A percentile compares a stretch with the other conserved stretches of the same genome.
Conservation (phyloP, 2,113 vertebrate species). For the Channa maculata region DNA sequence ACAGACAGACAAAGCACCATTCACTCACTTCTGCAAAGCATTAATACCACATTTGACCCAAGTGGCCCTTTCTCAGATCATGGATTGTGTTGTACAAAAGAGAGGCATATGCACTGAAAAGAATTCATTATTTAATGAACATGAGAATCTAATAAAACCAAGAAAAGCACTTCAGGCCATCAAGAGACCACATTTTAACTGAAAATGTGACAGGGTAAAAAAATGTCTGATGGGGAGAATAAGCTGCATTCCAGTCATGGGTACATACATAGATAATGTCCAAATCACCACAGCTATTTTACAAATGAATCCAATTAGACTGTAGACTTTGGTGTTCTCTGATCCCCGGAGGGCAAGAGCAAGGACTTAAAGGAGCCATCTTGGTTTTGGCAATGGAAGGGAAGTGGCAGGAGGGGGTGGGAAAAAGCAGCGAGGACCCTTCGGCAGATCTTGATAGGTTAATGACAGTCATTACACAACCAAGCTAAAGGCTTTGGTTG, state of each 20-base stretch:
- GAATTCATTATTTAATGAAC: constrained; percentile 63
- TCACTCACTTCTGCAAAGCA: constrained; percentile 49
- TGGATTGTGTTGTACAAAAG: constrained; percentile 33
- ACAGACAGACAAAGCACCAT: constrained; percentile 46
- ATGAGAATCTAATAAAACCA: constrained; percentile 62
- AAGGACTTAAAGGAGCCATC: constrained; percentile 63
- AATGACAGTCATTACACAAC: constrained; percentile 78
- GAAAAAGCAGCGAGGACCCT: constrained; percentile 58
- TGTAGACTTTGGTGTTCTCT: constrained; percentile 67
- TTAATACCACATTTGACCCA: constrained; percentile 61
- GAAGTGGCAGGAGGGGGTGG: constrained; percentile 62
- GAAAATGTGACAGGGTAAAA: constrained; percentile 52
- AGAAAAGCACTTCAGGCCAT: constrained; percentile 51
- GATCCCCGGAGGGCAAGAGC: constrained; percentile 55
- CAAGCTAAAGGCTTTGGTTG: constrained; percentile 63
- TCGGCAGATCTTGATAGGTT: constrained; percentile 79
- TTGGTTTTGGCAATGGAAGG: constrained; percentile 68
- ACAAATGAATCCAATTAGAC: constrained; percentile 80
- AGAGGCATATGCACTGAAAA: constrained; percentile 33
- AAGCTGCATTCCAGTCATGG: constrained; percentile 80
- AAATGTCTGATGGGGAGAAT: constrained; percentile 44
- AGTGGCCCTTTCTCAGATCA: constrained; percentile 44
- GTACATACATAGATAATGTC: constrained; percentile 81
- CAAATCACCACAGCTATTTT: constrained; percentile 76
- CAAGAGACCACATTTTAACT: constrained; percentile 43